A percentile compares a stretch with the other conserved stretches of the same genome.
phyloP scores from a whole-genome alignment of 2,113 vertebrate genomes.

The Salvelinus namaycush region DNA sequence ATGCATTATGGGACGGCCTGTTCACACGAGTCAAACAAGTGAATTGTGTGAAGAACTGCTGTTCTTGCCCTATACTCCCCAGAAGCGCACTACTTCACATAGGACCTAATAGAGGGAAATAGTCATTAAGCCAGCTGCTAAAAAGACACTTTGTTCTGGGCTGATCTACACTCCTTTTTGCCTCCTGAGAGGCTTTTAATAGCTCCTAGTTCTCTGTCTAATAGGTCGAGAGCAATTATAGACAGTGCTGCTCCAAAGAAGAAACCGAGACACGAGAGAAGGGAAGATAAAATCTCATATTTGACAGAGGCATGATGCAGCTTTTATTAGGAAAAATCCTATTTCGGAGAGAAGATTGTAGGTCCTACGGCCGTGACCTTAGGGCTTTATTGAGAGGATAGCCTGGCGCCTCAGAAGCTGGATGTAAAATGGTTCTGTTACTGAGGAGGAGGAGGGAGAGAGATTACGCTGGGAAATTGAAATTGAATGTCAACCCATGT shows the following conservation, averaged over 20 bases:
- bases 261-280: conserved; percentile 1
- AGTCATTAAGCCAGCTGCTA: conserved; percentile 11
- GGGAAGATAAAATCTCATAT: conserved; percentile 45
- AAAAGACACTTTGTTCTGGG: conserved; percentile 52
- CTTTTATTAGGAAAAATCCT: conserved; percentile 55
- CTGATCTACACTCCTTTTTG: conserved; percentile 20
- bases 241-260: conserved; percentile 12
- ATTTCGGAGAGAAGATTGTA: conserved; percentile 48
- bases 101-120: conserved; percentile 44
- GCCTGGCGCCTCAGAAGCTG: not conserved
- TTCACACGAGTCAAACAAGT: no score
- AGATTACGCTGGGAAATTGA: conserved; percentile 46
- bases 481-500: conserved; percentile 35
- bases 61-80: not conserved
- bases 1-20: no score
- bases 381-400: conserved; percentile 26
- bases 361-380: conserved; percentile 60
- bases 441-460: conserved; percentile 18
- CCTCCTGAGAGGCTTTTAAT: conserved; percentile 59
- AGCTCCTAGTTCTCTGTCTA: conserved; percentile 51
- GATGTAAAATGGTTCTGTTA: conserved; percentile 35
- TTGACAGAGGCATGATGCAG: conserved; percentile 39
- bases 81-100: conserved; percentile 22
- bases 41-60: not conserved
- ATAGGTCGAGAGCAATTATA: conserved; percentile 65